Conservation (phyloP, 92 coral and sea anemone genomes). For the Palythoa caribaeorum region DNA sequence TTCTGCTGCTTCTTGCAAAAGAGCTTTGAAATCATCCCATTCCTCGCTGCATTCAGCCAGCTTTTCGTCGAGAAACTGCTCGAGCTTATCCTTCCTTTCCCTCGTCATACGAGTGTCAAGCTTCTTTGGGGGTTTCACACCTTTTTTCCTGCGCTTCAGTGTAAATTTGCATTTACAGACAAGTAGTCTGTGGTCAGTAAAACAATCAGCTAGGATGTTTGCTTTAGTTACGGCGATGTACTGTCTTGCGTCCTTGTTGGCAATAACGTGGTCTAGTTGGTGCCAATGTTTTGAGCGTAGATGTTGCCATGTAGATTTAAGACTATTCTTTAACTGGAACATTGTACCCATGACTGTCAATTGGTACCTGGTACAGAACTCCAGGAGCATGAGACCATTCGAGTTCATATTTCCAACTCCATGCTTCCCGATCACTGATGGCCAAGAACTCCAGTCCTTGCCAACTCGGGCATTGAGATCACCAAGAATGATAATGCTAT, state of each 20-base stretch:
- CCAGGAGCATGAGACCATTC: neutral
- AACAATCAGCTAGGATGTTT: slow-evolving; percentile 6
- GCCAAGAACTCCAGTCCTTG: no score
- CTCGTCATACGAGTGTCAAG: slow-evolving; percentile 27
- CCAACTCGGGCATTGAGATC: no score
- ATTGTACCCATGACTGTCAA: slow-evolving; percentile 50
- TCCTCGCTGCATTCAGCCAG: slow-evolving; percentile 23
- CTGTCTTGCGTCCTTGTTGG: slow-evolving; percentile 5
- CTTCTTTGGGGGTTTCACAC: slow-evolving; percentile 23
- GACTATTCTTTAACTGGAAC: slow-evolving; percentile 48
- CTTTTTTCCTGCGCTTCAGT: slow-evolving; percentile 24
- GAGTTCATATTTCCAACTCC: no score
- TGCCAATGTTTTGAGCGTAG: slow-evolving; percentile 67
- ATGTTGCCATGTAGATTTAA: slow-evolving; percentile 58
- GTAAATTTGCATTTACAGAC: slow-evolving; percentile 17
- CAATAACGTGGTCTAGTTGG: slow-evolving; percentile 43
- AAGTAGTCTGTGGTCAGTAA: slow-evolving; percentile 15
- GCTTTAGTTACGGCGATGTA: slow-evolving; percentile 9
- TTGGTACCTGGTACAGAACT: slow-evolving; percentile 27
- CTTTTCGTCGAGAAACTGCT: slow-evolving; percentile 10
- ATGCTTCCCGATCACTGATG: no score
- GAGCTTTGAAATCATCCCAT: slow-evolving; percentile 9
- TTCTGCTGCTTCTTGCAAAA: slow-evolving; percentile 59
- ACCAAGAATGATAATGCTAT: no score
- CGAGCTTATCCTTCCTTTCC: slow-evolving; percentile 45